phyloP scores from a whole-genome alignment of 2,888 invertebrate species.

The Lithophane socia region DNA sequence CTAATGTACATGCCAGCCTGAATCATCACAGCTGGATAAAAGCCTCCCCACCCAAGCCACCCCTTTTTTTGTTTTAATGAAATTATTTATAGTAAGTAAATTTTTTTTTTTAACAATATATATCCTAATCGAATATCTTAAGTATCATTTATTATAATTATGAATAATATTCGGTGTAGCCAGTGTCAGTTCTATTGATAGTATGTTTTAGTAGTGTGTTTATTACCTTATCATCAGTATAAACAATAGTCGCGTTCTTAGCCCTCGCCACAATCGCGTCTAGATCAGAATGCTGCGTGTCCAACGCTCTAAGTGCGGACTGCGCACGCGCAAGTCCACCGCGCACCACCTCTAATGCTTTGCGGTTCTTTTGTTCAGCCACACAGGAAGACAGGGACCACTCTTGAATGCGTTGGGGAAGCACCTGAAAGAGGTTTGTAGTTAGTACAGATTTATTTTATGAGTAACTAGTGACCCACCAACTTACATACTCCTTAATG shows the following conservation, averaged over 20 bases:
- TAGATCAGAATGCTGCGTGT: constrained; percentile 94
- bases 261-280: constrained; percentile 95
- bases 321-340: constrained; percentile 95
- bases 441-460: neutral
- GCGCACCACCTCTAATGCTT: constrained; percentile 93
- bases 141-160: no score
- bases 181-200: neutral
- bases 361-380: constrained; percentile 95
- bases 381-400: constrained; percentile 97
- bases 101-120: no score
- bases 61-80: no score
- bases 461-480: neutral
- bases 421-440: constrained; percentile 87
- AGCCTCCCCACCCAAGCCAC: neutral
- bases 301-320: constrained; percentile 94
- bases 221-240: constrained; percentile 87
- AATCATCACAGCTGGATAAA: neutral
- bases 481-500: neutral
- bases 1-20: neutral
- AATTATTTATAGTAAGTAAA: no score
- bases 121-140: no score
- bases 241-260: constrained; percentile 92
- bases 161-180: no score
- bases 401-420: constrained; percentile 97
- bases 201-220: neutral